Percentiles rank a stretch among this genome's conserved stretches.
phyloP scores from a whole-genome alignment of 2,113 vertebrate genomes.

The Pleuronectes platessa region DNA sequence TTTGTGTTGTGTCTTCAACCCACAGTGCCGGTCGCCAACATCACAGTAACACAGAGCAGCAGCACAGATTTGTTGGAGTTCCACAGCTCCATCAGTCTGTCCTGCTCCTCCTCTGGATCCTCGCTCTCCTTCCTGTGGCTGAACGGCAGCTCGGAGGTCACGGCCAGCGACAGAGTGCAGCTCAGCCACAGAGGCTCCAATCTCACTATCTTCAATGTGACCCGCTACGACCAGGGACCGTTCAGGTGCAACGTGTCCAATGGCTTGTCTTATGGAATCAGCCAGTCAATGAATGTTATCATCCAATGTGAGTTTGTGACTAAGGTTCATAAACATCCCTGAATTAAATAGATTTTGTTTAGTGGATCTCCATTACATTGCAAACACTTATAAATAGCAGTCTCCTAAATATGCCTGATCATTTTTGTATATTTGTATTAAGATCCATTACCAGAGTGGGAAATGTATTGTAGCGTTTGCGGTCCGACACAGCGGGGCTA shows the following conservation, averaged over 20 bases:
- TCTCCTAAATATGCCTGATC: too few relatives aligned
- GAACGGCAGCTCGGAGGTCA: slow-evolving; percentile 69
- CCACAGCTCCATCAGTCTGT: slow-evolving; percentile 58
- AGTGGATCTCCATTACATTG: too few relatives aligned
- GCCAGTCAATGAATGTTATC: slow-evolving; percentile 31
- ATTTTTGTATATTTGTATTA: too few relatives aligned
- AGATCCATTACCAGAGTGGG: too few relatives aligned
- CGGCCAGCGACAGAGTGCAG: slow-evolving; percentile 55
- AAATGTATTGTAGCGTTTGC: too few relatives aligned
- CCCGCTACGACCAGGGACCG: slow-evolving; percentile 55
- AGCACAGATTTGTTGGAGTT: slow-evolving; percentile 56
- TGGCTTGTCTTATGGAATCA: slow-evolving; percentile 21
- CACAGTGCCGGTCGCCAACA: slow-evolving; percentile 5
- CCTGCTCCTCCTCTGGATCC: slow-evolving; percentile 67
- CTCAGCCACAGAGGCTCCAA: slow-evolving; percentile 52
- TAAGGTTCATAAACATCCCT: too few relatives aligned
- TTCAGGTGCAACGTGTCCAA: slow-evolving; percentile 51
- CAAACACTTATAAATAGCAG: too few relatives aligned
- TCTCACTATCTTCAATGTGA: slow-evolving; percentile 57
- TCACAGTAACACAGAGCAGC: slow-evolving; percentile 9
- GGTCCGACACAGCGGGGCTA: too few relatives aligned
- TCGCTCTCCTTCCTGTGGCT: slow-evolving; percentile 59
- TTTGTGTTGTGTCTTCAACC: neutral
- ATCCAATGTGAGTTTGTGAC: slow-evolving; percentile 54
- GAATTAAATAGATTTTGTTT: too few relatives aligned